Base-by-base conservation (phyloP, 1,140 invertebrate species). In the Pseudoatta argentina region DNA sequence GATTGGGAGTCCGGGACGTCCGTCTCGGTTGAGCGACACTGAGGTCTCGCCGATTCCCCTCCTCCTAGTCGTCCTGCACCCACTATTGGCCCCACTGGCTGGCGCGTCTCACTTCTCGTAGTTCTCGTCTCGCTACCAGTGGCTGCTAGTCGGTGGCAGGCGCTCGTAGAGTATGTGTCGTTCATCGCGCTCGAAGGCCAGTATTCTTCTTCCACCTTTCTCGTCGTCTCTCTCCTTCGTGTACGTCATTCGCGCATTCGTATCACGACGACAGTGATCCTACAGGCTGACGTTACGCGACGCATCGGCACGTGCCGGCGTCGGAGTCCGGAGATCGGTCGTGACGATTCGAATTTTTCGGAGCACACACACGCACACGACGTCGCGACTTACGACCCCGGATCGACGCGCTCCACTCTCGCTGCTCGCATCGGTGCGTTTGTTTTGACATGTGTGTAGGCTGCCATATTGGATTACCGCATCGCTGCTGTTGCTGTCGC, bases 361-460 rank as follows among this genome's bases (percentile, higher is more conserved):
- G 53, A 67, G 34, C 30, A 34, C 30, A 34, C 24, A 24, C 24
- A 24, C 21, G 0, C 24, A 24, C 24, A 24, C 30, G 30, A 34
- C 30, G 30, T 34, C 39, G 57, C 87, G 24, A 39, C 30, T 34
- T 81, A 85, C 51, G 51, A 24, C 64, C 85, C 86, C 48, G 89
- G 73, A 91, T 93, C 94, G 12, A 92, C 93, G 92, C 77, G 78
- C 69, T 44, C 39, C 39, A 72, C 87, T 87, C 87, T 86, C 2
- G 48, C 12, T 2, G 18, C 53, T 57, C 51, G 10, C 81, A 21
- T 82, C 86, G 89, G 90, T 92, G 92, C 79, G 92, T 94, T 93
- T 94, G 93, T 94, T 94, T 94, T 94, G 94, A 94, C 93, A 94
- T 94, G 93, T 94, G 93, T 93, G 90, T 90, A 86, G 85, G 79